Base-by-base conservation (phyloP, 2,113 vertebrate species). In the Ia io region DNA sequence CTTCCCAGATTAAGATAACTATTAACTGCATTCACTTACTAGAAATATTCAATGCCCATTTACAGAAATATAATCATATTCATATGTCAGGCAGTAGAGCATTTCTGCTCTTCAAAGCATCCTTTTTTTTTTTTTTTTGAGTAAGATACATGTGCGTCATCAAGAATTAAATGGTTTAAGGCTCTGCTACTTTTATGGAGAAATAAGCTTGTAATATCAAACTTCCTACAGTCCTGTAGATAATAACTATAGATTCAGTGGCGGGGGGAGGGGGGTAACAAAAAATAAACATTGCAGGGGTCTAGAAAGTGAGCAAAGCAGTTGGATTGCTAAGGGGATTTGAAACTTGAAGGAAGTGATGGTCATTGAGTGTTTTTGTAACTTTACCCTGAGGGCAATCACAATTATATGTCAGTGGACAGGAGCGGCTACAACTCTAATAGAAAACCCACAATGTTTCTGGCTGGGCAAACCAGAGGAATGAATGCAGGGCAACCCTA, bases 1-100 rank as follows among this genome's bases (percentile, higher is more conserved):
- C 16, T 92, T 92, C 84, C 44, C 32, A 71, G 37, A 65, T 70
- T 93, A 89, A 91, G 28, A 96, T 78, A 35, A 92, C 44, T 84
- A 79, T 73, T 74, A 86, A 49, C 28, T 61, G n/a, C 35, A 80
- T 28, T 53, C 32, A 84, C 12, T 47, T 84, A 22, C 11, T 84
- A 93, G 74, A 96, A 51, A 91, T 63, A 91, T 32, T 42, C 70
- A 51, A 67, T 49, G 42, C 61, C 32, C 67, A 69, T 35, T 79
- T 88, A 56, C 23, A 91, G 37, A 85, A 89, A 92, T 71, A 59
- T 40, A 84, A 80, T 42, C 71, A 69, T 37, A 88, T 70, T 71
- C 49, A 40, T 49, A 88, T 82, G 35, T 89, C 37, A 91, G 61
- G 73, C 16, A 65, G 37, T 35, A 91, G 23, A 93, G 28, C 3